A percentile compares a stretch with the other conserved stretches of the same genome.
Conservation (phyloP, 2,888 invertebrate genomes). For the Girardia tigrina region DNA sequence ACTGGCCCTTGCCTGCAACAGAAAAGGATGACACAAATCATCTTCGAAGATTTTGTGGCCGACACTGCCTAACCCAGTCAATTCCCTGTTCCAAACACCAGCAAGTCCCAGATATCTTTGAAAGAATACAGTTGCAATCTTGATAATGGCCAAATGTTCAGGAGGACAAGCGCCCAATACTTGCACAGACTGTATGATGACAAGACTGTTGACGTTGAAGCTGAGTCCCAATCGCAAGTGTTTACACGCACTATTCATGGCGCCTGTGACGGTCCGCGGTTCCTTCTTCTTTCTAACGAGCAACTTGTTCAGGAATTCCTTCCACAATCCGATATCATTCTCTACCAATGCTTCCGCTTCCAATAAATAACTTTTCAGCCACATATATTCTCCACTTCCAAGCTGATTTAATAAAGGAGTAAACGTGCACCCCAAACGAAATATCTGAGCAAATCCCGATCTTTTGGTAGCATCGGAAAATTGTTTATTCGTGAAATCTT, state of each 20-base stretch:
- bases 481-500: background rate
- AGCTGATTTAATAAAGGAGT: background rate
- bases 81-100: background rate
- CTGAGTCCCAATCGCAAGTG: background rate
- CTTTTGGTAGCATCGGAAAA: background rate
- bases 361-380: conserved; percentile 3
- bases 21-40: background rate
- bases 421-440: background rate
- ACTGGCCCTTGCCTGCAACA: background rate
- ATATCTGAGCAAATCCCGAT: background rate
- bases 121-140: background rate
- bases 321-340: background rate
- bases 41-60: background rate
- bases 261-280: background rate
- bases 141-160: background rate
- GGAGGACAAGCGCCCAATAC: background rate
- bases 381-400: background rate
- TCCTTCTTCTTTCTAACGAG: background rate
- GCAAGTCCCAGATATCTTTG: background rate
- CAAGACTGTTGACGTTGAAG: background rate
- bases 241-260: background rate
- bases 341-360: background rate
- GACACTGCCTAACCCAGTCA: background rate
- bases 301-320: background rate
- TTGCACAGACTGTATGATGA: background rate